Evolutionary conservation across 2,888 invertebrate species (phyloP), one percentile per base, ranked within the genome.

Genomic region (Hemaris fuciformis): DNA sequence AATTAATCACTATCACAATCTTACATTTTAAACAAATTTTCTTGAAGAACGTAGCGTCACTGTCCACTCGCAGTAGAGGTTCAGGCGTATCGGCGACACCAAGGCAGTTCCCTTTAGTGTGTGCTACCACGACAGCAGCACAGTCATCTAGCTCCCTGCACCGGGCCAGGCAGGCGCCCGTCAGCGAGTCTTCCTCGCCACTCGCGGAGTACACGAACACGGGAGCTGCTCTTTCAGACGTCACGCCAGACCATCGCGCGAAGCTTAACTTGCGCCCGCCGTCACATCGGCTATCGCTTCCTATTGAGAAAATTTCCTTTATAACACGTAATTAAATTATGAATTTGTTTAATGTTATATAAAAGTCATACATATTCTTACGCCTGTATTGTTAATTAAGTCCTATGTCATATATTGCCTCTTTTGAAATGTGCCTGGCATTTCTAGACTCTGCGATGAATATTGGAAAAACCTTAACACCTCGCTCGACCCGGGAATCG

Each of bases 1-100:
- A 1, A 3, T 10, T 8, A 6, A 31, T 31, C 6, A 4, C n/a
- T 38, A 38, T n/a, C 38, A 38, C 59, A 59, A 71, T 81, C 85
- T 79, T 81, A 94, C 94, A 91, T 83, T 91, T 85, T 66, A 95
- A 78, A 75, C 96, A 96, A 57, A 93, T 93, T 84, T 95, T 95
- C 69, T 93, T 93, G 75, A 95, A 96, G 87, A 94, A 95, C 4
- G 94, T 94, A 3, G 92, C 92, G 70, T 94, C 93, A 48, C 93
- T 93, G 72, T 95, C 94, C 3, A 91, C 81, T 18, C 77, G 77
- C 22, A 93, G 74, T 13, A 76, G 74, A 8, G 78, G 72, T 18
- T 78, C 74, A 1, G 69, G 71, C 1, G 77, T 67, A 27, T 71
- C 76, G 0, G 88, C 84, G 1, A 93, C 70, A 0, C 93, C 92